Percentiles rank a stretch among this genome's conserved stretches.
These are phyloP conservation scores for Enteromius treurensis DNA, from an alignment of 2,797 vertebrate genomes.

Conservation along the genomic window DNA sequence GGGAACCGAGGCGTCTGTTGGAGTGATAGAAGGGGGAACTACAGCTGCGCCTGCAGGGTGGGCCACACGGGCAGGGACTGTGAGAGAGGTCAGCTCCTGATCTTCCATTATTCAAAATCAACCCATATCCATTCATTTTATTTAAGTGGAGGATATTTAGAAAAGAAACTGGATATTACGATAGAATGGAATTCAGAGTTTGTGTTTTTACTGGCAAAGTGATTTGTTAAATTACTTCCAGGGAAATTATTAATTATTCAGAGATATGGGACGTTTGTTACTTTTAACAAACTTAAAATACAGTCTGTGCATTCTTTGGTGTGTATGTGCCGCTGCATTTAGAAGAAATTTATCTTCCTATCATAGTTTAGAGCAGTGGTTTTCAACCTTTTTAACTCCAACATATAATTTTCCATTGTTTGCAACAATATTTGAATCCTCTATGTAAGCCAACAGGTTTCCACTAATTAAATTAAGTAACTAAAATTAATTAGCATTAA, in stretches of 20 bases:
- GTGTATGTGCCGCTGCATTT: background rate
- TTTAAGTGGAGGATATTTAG: constrained; percentile 5
- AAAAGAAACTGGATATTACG: constrained; percentile 20
- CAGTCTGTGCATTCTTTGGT: background rate
- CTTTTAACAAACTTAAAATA: background rate
- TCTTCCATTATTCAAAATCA: constrained; percentile 15
- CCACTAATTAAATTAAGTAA: background rate
- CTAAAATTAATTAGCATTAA: background rate
- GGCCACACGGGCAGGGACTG: constrained; percentile 95
- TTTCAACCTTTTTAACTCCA: background rate
- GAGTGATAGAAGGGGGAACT: constrained; percentile 84
- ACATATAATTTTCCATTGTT: background rate
- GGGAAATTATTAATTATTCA: background rate
- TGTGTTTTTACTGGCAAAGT: constrained; percentile 6
- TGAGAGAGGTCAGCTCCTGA: constrained; percentile 83
- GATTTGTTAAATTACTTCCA: constrained; percentile 13
- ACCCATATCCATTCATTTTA: constrained; percentile 19
- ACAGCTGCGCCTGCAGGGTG: constrained; percentile 92
- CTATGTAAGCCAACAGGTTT: background rate
- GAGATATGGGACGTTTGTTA: background rate
- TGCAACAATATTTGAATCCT: background rate
- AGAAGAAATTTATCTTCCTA: background rate
- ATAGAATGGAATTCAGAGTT: constrained; percentile 1
- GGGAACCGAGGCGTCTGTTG: constrained; percentile 90
- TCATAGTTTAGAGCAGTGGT: background rate